Evolutionary conservation across 2,888 invertebrate species (phyloP), one percentile per base, ranked within the genome.

Genomic region (Trissoscelio sp.): DNA sequence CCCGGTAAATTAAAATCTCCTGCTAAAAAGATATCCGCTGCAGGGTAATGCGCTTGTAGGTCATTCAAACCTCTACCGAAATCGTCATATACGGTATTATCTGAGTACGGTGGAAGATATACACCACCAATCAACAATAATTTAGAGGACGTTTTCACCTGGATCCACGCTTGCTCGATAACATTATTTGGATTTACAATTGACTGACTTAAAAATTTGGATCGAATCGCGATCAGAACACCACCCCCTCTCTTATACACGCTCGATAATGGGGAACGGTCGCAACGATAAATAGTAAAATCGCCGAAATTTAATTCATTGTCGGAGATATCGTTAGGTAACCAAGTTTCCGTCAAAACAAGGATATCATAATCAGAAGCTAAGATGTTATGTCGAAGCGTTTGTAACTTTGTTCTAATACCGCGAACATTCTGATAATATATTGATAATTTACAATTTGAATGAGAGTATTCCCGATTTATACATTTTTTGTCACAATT

Each of bases 1-100:
- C 37, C 18, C 1, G 58, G 58, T 22, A 58, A 22, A 39, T 58
- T 58, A 58, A 58, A 58, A 14, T 58, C 58, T n/a, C 58, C 58
- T 20, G 39, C 20, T 14, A 58, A 11, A 7, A 58, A 22, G 3
- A 58, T 12, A 39, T 58, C 2, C 18, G 20, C 16, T 18, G 3
- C 3, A 9, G 18, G 58, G n/a, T 22, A 39, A 3, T 58, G 11
- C n/a, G 22, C 6, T 20, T 11, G 7, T 2, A 58, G 6, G 6
- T 58, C 12, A 9, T 5, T 55, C 12, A 58, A 14, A 3, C 20
- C 34, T 39, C 11, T 4, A 12, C 46, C 46, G 24, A 46, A 16
- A 9, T 20, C 4, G 18, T 31, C 28, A 46, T 46, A 62, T 11
- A 12, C 7, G 2, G 6, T 18, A 3, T 44, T 18, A 24, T 39